Base-by-base conservation (phyloP, 2,888 invertebrate species). In the Anoncus sp. region DNA sequence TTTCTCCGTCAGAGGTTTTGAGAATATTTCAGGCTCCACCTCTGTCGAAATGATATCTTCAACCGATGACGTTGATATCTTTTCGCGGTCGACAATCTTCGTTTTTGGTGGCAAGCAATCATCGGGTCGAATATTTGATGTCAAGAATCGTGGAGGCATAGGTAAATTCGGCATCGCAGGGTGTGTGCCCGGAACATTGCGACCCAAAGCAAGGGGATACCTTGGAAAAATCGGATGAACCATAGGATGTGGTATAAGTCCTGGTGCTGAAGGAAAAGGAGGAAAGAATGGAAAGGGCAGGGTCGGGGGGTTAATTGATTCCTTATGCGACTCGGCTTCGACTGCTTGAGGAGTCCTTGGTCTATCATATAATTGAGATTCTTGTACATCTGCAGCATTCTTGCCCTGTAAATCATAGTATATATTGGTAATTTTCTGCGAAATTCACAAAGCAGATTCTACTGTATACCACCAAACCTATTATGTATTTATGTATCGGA, bases 171-270 rank as follows among this genome's bases (percentile, higher is more conserved):
- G 93, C 91, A 94, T 92, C 85, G 93, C 93, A 2, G 94, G 94
- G 71, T 94, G 92, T 35, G 93, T 92, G 24, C 94, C 93, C 73
- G 94, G 93, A 77, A 93, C 92, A 38, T 88, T 88, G 72, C 92
- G 91, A 87, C 87, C 86, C 18, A 91, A 80, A 2, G 92, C 88
- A 65, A 92, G 85, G 1, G 92, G 91, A 81, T 92, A 91, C 63
- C 92, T 87, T 6, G 91, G 85, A 72, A 92, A 92, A 49, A 94
- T 90, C 31, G 94, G 93, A 85, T 94, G 94, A 60, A 91, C 89
- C 35, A 94, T 90, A 43, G 93, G 92, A 9, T 93, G 92, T 4
- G 94, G 94, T 86, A 95, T 95, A 55, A 95, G 91, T 38, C 95
- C 94, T 14, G 94, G 94, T 0, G 94, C 94, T 35, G 88, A 79